Conservation (phyloP, 2,888 invertebrate species). For the Diploptera punctata region DNA sequence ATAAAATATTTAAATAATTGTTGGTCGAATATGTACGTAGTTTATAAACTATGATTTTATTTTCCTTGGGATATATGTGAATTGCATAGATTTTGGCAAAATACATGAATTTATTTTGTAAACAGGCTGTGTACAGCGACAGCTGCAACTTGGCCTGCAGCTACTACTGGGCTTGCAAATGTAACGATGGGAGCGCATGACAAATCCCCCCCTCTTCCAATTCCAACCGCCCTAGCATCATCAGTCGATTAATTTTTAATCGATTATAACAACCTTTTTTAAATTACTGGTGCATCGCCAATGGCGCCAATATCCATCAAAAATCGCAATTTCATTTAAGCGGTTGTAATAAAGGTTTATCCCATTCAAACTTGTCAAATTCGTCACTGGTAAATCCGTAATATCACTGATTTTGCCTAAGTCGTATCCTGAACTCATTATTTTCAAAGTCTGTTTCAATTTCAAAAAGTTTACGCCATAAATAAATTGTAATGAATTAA, state of each 20-base stretch:
- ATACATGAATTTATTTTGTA: background rate
- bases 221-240: background rate
- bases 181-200: background rate
- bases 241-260: background rate
- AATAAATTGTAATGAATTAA: too few relatives aligned
- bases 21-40: too few relatives aligned
- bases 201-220: background rate
- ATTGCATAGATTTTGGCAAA: too few relatives aligned
- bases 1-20: too few relatives aligned
- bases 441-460: too few relatives aligned
- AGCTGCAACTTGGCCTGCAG: slow-evolving; percentile 8
- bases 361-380: background rate
- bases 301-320: background rate
- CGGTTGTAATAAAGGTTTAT: background rate
- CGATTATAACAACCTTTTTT: slow-evolving; percentile 13
- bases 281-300: slow-evolving; percentile 1
- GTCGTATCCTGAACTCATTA: too few relatives aligned
- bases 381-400: background rate
- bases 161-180: slow-evolving; percentile 11
- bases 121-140: slow-evolving; percentile 3
- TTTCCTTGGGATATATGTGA: too few relatives aligned
- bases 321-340: background rate
- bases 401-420: too few relatives aligned
- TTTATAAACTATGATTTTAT: too few relatives aligned
- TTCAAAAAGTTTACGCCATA: too few relatives aligned